These are phyloP conservation scores for Deroplatys truncata DNA, from an alignment of 2,888 invertebrate genomes.

Conservation along the genomic window DNA sequence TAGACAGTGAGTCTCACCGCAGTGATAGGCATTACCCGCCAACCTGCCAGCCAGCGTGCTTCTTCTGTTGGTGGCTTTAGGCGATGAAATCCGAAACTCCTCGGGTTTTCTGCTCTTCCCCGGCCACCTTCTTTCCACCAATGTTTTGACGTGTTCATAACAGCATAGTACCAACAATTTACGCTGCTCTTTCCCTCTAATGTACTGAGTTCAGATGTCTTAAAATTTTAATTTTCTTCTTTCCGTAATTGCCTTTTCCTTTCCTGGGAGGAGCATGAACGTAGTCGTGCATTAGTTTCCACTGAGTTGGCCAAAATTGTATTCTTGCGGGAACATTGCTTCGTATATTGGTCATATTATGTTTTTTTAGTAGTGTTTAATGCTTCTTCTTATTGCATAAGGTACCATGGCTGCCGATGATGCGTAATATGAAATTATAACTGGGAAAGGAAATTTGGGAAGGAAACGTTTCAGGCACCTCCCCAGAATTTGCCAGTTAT, in stretches of 20 bases:
- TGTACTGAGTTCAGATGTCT: neutral
- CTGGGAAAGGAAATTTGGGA: no score
- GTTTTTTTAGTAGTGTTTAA: no score
- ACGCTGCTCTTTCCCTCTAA: neutral
- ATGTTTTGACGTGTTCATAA: slow-evolving; percentile 12
- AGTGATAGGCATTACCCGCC: neutral
- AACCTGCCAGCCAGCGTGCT: neutral
- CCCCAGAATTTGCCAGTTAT: no score
- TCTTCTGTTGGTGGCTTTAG: neutral
- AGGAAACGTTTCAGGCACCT: no score
- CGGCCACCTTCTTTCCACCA: neutral
- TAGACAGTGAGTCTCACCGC: neutral
- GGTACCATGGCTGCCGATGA: no score
- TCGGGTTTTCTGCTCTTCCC: neutral
- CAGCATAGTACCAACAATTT: neutral
- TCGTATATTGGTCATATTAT: no score
- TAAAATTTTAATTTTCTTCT: neutral
- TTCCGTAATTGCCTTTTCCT: neutral
- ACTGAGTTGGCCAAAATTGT: no score
- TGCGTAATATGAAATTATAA: no score
- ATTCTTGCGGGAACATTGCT: no score
- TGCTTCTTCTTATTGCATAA: no score
- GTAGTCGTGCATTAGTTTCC: no score
- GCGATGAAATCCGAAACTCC: slow-evolving; percentile 16
- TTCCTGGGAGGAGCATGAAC: neutral